Evolutionary conservation across 1,140 invertebrate genomes (phyloP).

Genomic region (Chymomyza costata): DNA sequence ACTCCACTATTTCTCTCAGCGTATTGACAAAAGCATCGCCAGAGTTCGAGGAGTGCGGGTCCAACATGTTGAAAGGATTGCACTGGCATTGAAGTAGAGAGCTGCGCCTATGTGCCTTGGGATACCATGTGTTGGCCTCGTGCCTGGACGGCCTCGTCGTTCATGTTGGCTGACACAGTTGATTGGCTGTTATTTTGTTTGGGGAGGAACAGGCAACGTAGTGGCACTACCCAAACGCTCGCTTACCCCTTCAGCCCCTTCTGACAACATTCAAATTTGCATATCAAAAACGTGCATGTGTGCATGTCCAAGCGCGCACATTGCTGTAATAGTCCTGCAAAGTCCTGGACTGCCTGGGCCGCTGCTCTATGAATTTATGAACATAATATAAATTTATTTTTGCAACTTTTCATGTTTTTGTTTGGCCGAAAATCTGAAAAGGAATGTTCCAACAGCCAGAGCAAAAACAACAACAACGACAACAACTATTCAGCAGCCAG

Average conservation of each 20-base stretch:
- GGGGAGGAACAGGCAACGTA: conserved; percentile 59
- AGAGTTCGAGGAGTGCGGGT: conserved; percentile 7
- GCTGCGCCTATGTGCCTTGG: conserved; percentile 20
- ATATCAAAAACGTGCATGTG: conserved; percentile 62
- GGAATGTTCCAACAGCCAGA: conserved; percentile 13
- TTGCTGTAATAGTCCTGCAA: conserved; percentile 53
- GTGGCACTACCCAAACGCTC: conserved; percentile 14
- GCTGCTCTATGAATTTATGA: conserved; percentile 73
- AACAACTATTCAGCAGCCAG: too few relatives aligned
- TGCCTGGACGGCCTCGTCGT: background rate
- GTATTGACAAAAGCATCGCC: too few relatives aligned
- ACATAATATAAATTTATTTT: conserved; percentile 75
- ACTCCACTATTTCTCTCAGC: too few relatives aligned
- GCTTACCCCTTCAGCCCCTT: conserved; percentile 9
- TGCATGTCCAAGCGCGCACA: conserved; percentile 29
- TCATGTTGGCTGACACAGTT: conserved; percentile 51
- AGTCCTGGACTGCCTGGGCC: conserved; percentile 42
- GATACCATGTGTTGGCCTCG: background rate
- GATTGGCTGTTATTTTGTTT: conserved; percentile 74
- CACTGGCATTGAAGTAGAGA: conserved; percentile 39
- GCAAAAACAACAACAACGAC: conserved; percentile 20
- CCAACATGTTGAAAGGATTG: conserved; percentile 68
- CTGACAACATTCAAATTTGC: conserved; percentile 67
- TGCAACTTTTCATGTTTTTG: conserved; percentile 72
- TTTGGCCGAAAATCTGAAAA: conserved; percentile 61